Evolutionary conservation across 2,888 invertebrate species (phyloP).

Genomic region (Coenonympha arcania): DNA sequence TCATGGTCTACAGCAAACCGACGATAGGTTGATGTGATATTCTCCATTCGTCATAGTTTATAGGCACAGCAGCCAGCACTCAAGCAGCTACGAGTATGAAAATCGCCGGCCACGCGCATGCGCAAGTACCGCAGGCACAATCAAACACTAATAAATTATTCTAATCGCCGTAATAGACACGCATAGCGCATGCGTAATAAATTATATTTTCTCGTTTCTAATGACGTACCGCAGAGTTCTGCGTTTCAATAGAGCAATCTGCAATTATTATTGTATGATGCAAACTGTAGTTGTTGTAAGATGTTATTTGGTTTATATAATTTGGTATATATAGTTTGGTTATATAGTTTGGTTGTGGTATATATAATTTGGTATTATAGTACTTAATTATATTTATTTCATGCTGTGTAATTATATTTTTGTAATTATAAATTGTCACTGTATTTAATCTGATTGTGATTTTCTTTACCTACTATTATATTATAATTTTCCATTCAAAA

Average conservation of each 20-base stretch:
- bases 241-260: slow-evolving; percentile 9
- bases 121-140: slow-evolving; percentile 26
- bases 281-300: too few relatives aligned
- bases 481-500: too few relatives aligned
- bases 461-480: too few relatives aligned
- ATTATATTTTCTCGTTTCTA: slow-evolving; percentile 32
- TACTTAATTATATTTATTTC: too few relatives aligned
- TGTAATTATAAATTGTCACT: too few relatives aligned
- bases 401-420: too few relatives aligned
- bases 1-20: too few relatives aligned
- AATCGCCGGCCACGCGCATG: slow-evolving; percentile 14
- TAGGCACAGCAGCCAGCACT: background rate
- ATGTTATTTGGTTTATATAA: background rate
- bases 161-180: slow-evolving; percentile 29
- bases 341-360: too few relatives aligned
- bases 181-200: slow-evolving; percentile 28
- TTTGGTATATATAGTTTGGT: too few relatives aligned
- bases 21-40: too few relatives aligned
- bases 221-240: slow-evolving; percentile 28
- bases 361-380: too few relatives aligned
- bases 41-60: background rate
- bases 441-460: too few relatives aligned
- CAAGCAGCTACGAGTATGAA: slow-evolving; percentile 1
- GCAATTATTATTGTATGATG: background rate
- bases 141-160: slow-evolving; percentile 30